Conservation (phyloP, 2,888 invertebrate species). For the Minunthozetes semirufus region DNA sequence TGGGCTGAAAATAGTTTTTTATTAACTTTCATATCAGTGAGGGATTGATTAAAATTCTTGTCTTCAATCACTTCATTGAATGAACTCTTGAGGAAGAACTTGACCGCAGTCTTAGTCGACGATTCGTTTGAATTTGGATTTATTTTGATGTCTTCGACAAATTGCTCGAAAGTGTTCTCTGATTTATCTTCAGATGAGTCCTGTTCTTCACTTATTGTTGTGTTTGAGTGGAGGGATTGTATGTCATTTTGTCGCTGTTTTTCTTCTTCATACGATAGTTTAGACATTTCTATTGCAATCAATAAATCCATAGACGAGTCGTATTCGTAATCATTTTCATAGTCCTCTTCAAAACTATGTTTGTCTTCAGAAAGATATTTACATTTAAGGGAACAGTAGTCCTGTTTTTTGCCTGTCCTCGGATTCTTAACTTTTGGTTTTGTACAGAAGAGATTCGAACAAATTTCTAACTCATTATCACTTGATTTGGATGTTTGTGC, state of each 20-base stretch:
- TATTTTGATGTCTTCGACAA: constrained; percentile 5
- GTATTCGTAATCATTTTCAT: constrained; percentile 42
- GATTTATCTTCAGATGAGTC: background rate
- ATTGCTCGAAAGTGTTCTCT: background rate
- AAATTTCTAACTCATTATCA: constrained; percentile 42
- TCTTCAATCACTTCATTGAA: constrained; percentile 10
- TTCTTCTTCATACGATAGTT: constrained; percentile 53
- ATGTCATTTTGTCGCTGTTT: background rate
- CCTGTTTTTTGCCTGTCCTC: constrained; percentile 53
- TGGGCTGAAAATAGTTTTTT: constrained; percentile 12
- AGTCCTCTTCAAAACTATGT: background rate
- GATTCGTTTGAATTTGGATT: background rate
- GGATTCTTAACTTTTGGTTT: constrained; percentile 52
- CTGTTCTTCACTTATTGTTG: too few species aligned
- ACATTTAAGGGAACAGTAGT: constrained; percentile 56
- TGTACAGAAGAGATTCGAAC: constrained; percentile 50
- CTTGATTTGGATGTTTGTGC: background rate
- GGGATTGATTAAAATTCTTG: background rate
- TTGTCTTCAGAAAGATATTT: constrained; percentile 43
- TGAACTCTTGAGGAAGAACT: constrained; percentile 26
- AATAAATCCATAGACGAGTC: constrained; percentile 55
- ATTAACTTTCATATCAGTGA: background rate
- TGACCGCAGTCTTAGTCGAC: constrained; percentile 19
- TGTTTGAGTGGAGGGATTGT: background rate
- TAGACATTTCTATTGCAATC: constrained; percentile 62